Evolutionary conservation across 2,113 vertebrate species (phyloP).

Genomic region (Columba janthina): DNA sequence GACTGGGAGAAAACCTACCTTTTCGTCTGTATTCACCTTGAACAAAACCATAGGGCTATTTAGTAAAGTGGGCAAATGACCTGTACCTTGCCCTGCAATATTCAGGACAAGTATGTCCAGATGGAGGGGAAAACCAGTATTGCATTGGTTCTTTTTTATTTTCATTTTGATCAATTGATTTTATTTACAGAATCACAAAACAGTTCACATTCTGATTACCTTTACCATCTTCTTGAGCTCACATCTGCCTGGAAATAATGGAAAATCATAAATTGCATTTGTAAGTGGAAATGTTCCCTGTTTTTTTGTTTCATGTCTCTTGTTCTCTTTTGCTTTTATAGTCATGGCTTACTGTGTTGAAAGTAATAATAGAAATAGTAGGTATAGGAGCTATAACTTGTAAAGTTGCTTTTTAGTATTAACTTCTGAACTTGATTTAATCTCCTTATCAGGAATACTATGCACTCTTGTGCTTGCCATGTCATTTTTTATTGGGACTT

Average conservation of each 20-base stretch:
- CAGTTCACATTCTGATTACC: background rate
- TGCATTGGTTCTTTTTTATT: background rate
- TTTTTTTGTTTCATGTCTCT: background rate
- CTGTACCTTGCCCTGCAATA: background rate
- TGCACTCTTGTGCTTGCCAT: background rate
- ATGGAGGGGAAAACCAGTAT: background rate
- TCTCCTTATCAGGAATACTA: background rate
- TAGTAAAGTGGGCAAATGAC: background rate
- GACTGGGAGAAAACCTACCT: background rate
- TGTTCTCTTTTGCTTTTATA: background rate
- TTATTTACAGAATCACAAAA: background rate
- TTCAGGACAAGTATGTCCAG: accelerated
- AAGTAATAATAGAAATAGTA: background rate
- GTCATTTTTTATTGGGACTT: background rate
- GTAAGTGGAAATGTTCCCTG: background rate
- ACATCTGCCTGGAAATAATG: background rate
- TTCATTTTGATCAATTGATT: background rate
- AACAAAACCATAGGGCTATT: accelerated
- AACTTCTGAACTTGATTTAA: background rate
- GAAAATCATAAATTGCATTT: background rate
- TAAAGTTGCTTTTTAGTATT: background rate
- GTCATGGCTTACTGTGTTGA: background rate
- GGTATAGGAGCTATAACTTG: background rate
- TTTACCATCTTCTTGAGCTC: background rate
- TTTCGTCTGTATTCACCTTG: background rate